These are phyloP conservation scores for Orthosia gracilis DNA, from an alignment of 2,888 invertebrate genomes.

Conservation along the genomic window DNA sequence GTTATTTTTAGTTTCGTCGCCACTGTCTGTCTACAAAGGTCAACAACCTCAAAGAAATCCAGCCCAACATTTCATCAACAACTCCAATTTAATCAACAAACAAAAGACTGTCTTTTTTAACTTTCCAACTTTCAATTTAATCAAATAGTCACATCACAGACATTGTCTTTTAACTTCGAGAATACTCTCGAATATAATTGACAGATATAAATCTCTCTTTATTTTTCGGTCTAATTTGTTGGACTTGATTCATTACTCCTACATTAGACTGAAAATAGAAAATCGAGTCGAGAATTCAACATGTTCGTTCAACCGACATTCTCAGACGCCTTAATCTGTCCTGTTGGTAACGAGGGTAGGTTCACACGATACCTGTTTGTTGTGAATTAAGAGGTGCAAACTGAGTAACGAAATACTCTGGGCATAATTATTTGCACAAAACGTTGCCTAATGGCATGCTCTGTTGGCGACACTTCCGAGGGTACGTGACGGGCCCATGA, in stretches of 20 bases:
- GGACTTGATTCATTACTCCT: constrained; percentile 36
- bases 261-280: constrained; percentile 42
- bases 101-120: constrained; percentile 43
- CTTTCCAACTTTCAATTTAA: constrained; percentile 52
- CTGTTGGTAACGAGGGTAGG: constrained; percentile 60
- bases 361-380: constrained; percentile 73
- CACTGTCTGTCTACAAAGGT: constrained; percentile 17
- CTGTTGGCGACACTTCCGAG: constrained; percentile 84
- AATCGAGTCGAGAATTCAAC: constrained; percentile 28
- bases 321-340: constrained; percentile 67
- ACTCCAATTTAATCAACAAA: constrained; percentile 59
- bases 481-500: constrained; percentile 79
- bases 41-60: constrained; percentile 42
- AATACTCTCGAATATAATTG: constrained; percentile 50
- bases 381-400: constrained; percentile 81
- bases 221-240: constrained; percentile 56
- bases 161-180: constrained; percentile 25
- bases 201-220: constrained; percentile 56
- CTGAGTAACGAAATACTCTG: constrained; percentile 75
- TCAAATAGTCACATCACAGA: constrained; percentile 50
- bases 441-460: constrained; percentile 87
- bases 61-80: constrained; percentile 46
- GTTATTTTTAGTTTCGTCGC: not conserved
- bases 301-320: constrained; percentile 63
- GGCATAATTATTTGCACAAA: constrained; percentile 88